Evolutionary conservation across 2,113 vertebrate species (phyloP), one percentile per base, ranked within the genome.

Genomic region (Paraplagusia blochii): DNA sequence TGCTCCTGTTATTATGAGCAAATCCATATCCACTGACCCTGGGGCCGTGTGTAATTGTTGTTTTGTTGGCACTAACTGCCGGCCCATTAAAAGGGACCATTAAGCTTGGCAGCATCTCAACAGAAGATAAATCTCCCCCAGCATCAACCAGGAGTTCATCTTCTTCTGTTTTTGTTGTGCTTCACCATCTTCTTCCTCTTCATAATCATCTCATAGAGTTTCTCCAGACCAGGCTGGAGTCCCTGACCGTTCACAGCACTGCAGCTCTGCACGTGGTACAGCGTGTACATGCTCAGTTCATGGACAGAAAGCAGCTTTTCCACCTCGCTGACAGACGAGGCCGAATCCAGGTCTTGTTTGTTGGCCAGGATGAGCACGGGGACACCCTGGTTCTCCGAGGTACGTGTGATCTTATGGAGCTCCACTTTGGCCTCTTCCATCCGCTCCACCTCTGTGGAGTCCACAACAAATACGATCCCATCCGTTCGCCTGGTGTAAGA

Each of bases 371-470:
- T 77, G 5, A 96, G 75, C 57, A 95, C 92, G 0, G 94, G 94
- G 18, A 94, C 90, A 0, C 94, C 94, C 78, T 94, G 94, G 84
- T 94, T 94, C 86, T 95, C 94, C 0, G 93, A 92, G 12, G 91
- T 92, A 62, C 91, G 89, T 11, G 88, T 92, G 83, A 96, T 95
- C 18, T 90, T 90, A 56, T 95, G 94, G 1, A 96, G 87, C 84
- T 96, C 94, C 77, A 93, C 92, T 39, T 90, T 91, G 57, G 94
- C 94, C 84, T 96, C 94, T 83, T 95, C 94, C 89, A 95, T 87
- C 36, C 94, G 85, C 79, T 95, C 94, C 0, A 56, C 47, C 82
- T 96, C 94, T 0, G 91, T 78, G 1, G 93, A 90, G 72, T 96
- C 94, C 73, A 95, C 94, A 68, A 96, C 94, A 15, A 95, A 96